Evolutionary conservation across 2,888 invertebrate species (phyloP), one percentile per base, ranked within the genome.

Genomic region (Lochmaea capreae): DNA sequence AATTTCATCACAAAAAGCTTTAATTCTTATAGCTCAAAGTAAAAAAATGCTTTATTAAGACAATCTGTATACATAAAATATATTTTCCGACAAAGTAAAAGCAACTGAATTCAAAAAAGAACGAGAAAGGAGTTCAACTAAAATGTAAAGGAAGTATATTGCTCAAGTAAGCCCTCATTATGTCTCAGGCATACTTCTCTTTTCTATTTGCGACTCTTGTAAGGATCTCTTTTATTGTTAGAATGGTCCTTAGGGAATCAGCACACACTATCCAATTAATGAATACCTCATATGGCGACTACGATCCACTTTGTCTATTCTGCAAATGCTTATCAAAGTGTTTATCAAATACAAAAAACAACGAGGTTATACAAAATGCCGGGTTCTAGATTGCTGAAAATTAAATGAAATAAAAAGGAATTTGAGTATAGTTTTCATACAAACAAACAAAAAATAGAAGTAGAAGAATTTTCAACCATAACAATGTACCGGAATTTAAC

Each of bases 131-230:
- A 39, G 61, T 18, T 61, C 16, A 14, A 61, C 14, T 61, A 18
- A 39, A 33, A 16, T 39, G n/a, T 61, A 61, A 39, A 9, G 65
- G 66, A 73, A 65, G 73, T 70, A 73, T 73, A 70, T 66, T 67
- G 70, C 70, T 65, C 66, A 54, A 70, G 73, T 66, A 73, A 66
- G 54, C 61, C 42, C 73, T 73, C 65, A 73, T 73, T 73, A 73
- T 67, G 59, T 62, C 16, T 39, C 65, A 73, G 61, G 11, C n/a
- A 65, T 61, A 69, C 69, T 69, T 69, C 65, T 46, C 68, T 18
- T 66, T 73, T 66, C 67, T 61, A 73, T 69, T 69, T 42, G 57
- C 63, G 49, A 52, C 58, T 11, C 22, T n/a, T 12, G 14, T 11
- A 62, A 62, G 52, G 39, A 52, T 18, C 42, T 62, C 33, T n/a